Evolutionary conservation across 2,888 invertebrate genomes (phyloP), one percentile per base, ranked within the genome.

Genomic region (Leucoma salicis): DNA sequence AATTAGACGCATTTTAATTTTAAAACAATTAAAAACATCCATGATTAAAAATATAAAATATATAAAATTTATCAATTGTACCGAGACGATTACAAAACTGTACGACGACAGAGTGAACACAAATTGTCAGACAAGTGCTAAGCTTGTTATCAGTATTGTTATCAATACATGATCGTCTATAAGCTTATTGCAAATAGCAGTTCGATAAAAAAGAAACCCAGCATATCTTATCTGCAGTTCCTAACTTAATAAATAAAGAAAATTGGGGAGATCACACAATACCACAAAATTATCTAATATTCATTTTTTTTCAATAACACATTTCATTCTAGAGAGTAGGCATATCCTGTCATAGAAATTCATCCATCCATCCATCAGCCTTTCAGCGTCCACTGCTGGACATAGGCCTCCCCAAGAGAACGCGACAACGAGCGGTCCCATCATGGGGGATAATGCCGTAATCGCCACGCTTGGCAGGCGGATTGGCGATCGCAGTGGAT

Each of bases 101-200:
- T 74, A 74, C 78, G 68, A 71, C 70, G 79, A n/a, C n/a, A n/a
- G 78, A 77, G 73, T 67, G 57, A 57, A 62, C 71, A 63, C 53
- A 70, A 70, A 60, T 65, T 64, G 70, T 63, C 66, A 69, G 69
- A 72, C 67, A 73, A 76, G 73, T 68, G 67, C 62, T 70, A 70
- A 66, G 66, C 55, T 46, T 47, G 67, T 78, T 87, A 88, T 87
- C 86, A 75, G 63, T 55, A 49, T 50, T 70, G 50, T 72, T 85
- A 87, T 87, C 86, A 82, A 81, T 82, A 80, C 68, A 66, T 71
- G 80, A 81, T 82, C 81, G 78, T 81, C 8, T 21, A 21, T 21
- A 81, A 82, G 84, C 84, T 79, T 78, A 77, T 71, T 70, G 75
- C 79, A 87, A 86, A 85, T 83, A 87, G 72, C 72, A 77, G 56